Conservation (phyloP, 30 jellyfish, hydroid and myxozoan species). For the Clytia hemisphaerica region DNA sequence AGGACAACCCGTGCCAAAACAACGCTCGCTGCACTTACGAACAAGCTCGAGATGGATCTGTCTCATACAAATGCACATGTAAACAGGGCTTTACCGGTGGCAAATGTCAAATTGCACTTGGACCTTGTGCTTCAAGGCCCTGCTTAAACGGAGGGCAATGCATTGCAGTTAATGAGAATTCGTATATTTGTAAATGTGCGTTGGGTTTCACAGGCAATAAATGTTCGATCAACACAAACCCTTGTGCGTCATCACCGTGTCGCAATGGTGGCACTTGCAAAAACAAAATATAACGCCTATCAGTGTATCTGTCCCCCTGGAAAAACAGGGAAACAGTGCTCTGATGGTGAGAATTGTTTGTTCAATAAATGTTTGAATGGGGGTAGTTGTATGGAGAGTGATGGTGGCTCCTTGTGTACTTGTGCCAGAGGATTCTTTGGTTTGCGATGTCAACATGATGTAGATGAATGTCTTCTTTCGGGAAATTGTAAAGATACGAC, state of each 20-base stretch:
- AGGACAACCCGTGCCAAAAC: slow-evolving; percentile 84
- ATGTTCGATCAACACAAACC: slow-evolving; percentile 73
- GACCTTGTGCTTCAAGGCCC: slow-evolving; percentile 71
- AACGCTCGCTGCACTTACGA: slow-evolving; percentile 81
- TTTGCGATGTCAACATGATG: slow-evolving; percentile 53
- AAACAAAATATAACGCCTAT: slow-evolving; percentile 44
- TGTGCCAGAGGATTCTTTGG: slow-evolving; percentile 75
- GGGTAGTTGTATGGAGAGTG: slow-evolving; percentile 69
- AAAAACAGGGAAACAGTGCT: slow-evolving; percentile 71
- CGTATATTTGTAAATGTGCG: slow-evolving; percentile 65
- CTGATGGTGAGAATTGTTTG: slow-evolving; percentile 79
- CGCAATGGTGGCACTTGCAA: slow-evolving; percentile 67
- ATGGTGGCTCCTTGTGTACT: slow-evolving; percentile 67
- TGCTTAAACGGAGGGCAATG: slow-evolving; percentile 85
- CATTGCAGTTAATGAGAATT: slow-evolving; percentile 15
- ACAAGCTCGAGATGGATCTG: slow-evolving; percentile 22
- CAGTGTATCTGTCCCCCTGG: slow-evolving; percentile 81
- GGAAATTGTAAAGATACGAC: slow-evolving; percentile 29
- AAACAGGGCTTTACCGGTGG: slow-evolving; percentile 70
- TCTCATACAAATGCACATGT: slow-evolving; percentile 81
- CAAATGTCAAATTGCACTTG: slow-evolving; percentile 69
- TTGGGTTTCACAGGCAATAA: slow-evolving; percentile 68
- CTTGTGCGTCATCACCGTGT: slow-evolving; percentile 92
- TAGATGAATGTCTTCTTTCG: slow-evolving; percentile 61
- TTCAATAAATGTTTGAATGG: slow-evolving; percentile 55